Conservation (phyloP, 2,113 vertebrate genomes). For the Corydoras maculifer region DNA sequence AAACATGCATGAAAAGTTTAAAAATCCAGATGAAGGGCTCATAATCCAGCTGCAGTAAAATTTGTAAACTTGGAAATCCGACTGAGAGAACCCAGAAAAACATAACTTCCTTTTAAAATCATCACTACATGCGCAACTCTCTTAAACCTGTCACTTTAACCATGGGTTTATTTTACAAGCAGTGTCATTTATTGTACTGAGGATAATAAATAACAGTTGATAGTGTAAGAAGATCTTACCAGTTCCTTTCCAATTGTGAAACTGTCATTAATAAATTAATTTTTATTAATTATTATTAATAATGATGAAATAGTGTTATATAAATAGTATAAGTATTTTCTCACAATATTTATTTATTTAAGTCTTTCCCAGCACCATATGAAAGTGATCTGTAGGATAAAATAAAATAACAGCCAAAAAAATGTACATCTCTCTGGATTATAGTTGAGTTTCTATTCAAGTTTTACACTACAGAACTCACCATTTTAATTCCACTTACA, state of each 20-base stretch:
- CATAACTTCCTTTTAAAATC: constrained; percentile 2
- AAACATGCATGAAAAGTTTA: background rate
- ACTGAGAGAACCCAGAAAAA: background rate
- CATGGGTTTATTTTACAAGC: background rate
- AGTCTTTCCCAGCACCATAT: too few species aligned
- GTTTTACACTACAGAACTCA: background rate
- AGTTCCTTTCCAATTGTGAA: too few species aligned
- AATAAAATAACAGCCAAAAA: too few species aligned
- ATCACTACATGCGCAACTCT: constrained; percentile 2
- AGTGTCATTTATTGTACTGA: background rate
- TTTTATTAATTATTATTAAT: too few species aligned
- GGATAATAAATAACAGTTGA: background rate
- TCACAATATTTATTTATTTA: too few species aligned
- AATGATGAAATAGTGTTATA: too few species aligned
- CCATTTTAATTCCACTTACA: constrained; percentile 23
- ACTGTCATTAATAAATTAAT: too few species aligned
- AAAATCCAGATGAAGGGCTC: constrained; percentile 2
- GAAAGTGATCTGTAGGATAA: too few species aligned
- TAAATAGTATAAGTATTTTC: too few species aligned
- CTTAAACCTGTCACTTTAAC: background rate
- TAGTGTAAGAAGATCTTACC: too few species aligned
- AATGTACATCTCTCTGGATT: background rate
- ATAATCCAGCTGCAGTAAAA: background rate
- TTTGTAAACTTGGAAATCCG: background rate
- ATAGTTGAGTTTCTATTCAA: background rate